Base-by-base conservation (phyloP, 2,113 vertebrate species). In the Pardalotus punctatus region DNA sequence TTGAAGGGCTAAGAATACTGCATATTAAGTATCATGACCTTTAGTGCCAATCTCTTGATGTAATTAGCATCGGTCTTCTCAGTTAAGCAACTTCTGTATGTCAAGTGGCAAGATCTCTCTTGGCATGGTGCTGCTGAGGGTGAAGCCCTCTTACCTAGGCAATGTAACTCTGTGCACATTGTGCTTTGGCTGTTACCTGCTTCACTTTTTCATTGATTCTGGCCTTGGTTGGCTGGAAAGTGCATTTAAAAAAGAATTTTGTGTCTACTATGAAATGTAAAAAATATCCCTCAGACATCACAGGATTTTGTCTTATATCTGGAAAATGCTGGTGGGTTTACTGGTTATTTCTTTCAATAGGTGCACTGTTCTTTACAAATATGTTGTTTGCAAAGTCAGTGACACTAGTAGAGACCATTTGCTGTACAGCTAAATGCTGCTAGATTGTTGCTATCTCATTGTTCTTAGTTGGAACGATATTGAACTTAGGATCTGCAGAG, bases 1-100 rank as follows among this genome's bases (percentile, higher is more conserved):
- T 84, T 71, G 70, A 85, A 91, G 81, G 81, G 54, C 56, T 45
- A 47, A 24, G 86, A 91, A 73, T 47, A 54, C 43, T 3, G 3
- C 69, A 11, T 84, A 79, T 91, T 88, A 89, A 93, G 62, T 90
- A 79, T 65, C 25, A 28, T 69, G 78, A 91, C 73, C 94, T 96
- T 96, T 87, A 13, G 11, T 77, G 64, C 42, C 74, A 87, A 3
- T 84, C 78, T 94, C 73, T 95, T 93, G 73, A 91, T 82, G 73
- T 87, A 81, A 90, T 96, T 93, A 84, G 27, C 74, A 65, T 76
- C 0, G 3, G 45, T 72, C 89, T 91, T 94, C 33, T 94, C 62
- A 47, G 53, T 95, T 92, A 56, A 1, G 7, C 45, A 61, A 77
- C 66, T 91, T 86, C 36, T 94, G 56, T 90, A 86, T 86, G 89